These are phyloP conservation scores for Jordanella pulchra DNA, from an alignment of 2,797 vertebrate genomes.

Conservation along the genomic window DNA sequence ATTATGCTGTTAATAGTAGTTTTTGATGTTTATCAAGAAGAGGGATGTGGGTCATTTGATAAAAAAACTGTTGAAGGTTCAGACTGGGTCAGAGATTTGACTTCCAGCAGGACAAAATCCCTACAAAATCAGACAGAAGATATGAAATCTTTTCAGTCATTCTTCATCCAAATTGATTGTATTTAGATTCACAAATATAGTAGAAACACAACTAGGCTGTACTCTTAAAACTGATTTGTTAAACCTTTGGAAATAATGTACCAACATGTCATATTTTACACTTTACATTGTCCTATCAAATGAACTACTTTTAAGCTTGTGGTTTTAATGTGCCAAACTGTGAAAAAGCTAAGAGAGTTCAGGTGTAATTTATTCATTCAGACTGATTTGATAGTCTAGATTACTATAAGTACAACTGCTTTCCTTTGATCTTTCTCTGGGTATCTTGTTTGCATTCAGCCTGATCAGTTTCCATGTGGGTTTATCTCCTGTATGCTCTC, in stretches of 20 bases:
- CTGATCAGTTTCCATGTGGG: conserved; percentile 66
- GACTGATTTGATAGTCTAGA: conserved; percentile 33
- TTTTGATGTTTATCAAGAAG: background rate
- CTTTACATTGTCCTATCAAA: background rate
- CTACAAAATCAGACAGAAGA: background rate
- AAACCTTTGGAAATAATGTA: background rate
- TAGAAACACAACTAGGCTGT: background rate
- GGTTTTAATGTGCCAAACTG: background rate
- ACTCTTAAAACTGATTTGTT: background rate
- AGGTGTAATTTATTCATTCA: background rate
- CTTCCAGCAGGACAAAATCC: background rate
- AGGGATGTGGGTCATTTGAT: background rate
- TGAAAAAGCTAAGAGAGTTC: background rate
- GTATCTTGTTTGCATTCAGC: conserved; percentile 58
- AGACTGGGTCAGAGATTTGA: background rate
- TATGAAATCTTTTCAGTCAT: background rate
- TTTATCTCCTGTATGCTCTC: conserved; percentile 57
- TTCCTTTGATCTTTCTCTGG: conserved; percentile 54
- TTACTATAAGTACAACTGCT: conserved; percentile 25
- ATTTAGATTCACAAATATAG: background rate
- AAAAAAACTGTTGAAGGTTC: background rate
- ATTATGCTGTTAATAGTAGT: background rate
- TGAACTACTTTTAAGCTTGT: background rate
- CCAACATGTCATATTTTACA: background rate
- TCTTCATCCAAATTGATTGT: background rate